Evolutionary conservation across 1,140 invertebrate genomes (phyloP).

Genomic region (Heliconius congener): DNA sequence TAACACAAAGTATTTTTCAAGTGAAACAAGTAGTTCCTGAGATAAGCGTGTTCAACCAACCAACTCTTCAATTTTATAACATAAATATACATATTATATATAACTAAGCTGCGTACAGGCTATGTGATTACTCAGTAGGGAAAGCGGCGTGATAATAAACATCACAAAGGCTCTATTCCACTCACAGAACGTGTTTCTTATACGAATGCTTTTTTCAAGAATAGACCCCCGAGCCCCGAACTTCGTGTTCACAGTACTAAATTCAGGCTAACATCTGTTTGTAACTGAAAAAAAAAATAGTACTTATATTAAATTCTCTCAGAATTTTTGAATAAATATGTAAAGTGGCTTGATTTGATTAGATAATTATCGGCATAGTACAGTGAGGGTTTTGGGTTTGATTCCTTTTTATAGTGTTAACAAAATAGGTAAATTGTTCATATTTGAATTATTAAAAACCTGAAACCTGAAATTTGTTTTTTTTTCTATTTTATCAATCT

Average conservation of each 20-base stretch:
- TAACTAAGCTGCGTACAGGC: neutral
- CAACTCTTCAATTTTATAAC: too few species aligned
- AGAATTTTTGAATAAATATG: neutral
- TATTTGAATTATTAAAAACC: neutral
- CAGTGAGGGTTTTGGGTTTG: too few species aligned
- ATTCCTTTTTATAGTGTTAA: too few species aligned
- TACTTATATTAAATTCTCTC: neutral
- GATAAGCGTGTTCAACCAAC: too few species aligned
- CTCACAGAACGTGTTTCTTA: constrained; percentile 24
- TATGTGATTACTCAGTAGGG: constrained; percentile 17
- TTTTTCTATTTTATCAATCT: neutral
- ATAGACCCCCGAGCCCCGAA: neutral
- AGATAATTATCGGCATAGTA: neutral
- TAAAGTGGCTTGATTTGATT: neutral
- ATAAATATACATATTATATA: neutral
- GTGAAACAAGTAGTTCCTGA: too few species aligned
- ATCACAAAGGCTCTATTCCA: constrained; percentile 27
- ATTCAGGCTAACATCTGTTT: constrained; percentile 8
- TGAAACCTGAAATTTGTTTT: too few species aligned
- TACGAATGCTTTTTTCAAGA: constrained; percentile 20
- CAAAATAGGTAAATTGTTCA: too few species aligned
- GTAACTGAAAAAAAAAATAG: neutral
- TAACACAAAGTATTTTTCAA: too few species aligned
- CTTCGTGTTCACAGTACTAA: constrained; percentile 1
- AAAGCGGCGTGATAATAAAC: constrained; percentile 29